Evolutionary conservation across 2,113 vertebrate genomes (phyloP).

Genomic region (Deroptyus accipitrinus): DNA sequence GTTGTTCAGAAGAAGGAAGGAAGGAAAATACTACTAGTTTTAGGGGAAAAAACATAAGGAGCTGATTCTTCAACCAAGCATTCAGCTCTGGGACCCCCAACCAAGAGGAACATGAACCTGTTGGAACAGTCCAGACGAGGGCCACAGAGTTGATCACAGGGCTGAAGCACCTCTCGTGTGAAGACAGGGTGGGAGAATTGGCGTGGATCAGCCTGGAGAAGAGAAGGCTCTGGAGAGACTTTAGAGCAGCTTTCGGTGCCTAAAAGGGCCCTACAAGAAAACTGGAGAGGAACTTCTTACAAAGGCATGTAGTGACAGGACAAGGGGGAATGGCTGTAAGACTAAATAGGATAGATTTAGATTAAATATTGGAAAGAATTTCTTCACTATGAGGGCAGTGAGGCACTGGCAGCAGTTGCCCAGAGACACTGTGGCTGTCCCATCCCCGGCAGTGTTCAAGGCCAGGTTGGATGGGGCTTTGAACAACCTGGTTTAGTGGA

Average conservation of each 20-base stretch:
- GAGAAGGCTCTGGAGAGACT: background rate
- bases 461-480: background rate
- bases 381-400: background rate
- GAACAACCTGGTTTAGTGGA: background rate
- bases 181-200: background rate
- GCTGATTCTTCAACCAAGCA: background rate
- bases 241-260: background rate
- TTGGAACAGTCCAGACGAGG: background rate
- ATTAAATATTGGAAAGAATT: background rate
- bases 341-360: background rate
- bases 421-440: background rate
- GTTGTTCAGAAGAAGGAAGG: background rate
- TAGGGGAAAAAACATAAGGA: rapidly evolving
- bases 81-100: background rate
- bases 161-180: background rate
- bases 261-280: background rate
- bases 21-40: background rate
- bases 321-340: background rate
- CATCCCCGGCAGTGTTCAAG: background rate
- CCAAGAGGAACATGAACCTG: background rate
- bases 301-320: background rate
- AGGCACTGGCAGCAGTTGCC: background rate
- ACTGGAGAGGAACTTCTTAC: background rate
- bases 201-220: background rate
- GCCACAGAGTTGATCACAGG: background rate